phyloP scores from a whole-genome alignment of 2,113 vertebrate genomes.

The Dasyprocta punctata region DNA sequence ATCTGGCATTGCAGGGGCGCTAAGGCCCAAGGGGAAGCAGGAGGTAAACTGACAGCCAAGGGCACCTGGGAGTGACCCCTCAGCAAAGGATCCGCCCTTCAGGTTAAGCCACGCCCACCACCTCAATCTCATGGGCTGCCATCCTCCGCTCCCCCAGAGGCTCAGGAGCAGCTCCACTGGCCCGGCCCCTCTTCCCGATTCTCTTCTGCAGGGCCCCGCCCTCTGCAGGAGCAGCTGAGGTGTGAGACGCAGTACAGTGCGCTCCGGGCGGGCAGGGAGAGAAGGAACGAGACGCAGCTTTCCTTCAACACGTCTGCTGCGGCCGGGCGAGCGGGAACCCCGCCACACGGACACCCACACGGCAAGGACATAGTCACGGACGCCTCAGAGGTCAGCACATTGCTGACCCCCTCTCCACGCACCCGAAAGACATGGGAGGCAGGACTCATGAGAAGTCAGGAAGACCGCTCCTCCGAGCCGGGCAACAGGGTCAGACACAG shows the following conservation, averaged over 20 bases:
- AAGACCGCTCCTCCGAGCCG: not conserved
- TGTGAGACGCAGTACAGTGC: not conserved
- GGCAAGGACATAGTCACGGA: not conserved
- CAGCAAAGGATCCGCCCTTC: not conserved
- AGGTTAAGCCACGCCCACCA: not conserved
- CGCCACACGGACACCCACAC: not conserved
- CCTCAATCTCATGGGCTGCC: not conserved
- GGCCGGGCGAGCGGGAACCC: not conserved
- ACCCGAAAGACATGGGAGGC: not conserved
- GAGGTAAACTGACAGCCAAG: not conserved
- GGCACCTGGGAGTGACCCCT: not conserved
- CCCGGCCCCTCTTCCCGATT: not conserved
- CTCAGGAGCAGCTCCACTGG: not conserved
- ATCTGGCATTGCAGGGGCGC: not conserved
- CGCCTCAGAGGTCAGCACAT: not conserved
- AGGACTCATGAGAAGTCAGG: not conserved
- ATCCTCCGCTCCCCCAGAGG: not conserved
- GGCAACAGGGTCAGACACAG: not conserved
- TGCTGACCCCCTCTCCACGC: too few relatives aligned
- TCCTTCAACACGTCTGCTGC: not conserved
- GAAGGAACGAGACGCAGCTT: not conserved
- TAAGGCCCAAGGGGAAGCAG: rapidly evolving
- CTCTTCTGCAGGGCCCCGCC: not conserved
- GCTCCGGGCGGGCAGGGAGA: not conserved
- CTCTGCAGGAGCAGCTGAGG: not conserved